These are phyloP conservation scores for Drosophila ustulata DNA, from an alignment of 2,888 invertebrate species.

Conservation along the genomic window DNA sequence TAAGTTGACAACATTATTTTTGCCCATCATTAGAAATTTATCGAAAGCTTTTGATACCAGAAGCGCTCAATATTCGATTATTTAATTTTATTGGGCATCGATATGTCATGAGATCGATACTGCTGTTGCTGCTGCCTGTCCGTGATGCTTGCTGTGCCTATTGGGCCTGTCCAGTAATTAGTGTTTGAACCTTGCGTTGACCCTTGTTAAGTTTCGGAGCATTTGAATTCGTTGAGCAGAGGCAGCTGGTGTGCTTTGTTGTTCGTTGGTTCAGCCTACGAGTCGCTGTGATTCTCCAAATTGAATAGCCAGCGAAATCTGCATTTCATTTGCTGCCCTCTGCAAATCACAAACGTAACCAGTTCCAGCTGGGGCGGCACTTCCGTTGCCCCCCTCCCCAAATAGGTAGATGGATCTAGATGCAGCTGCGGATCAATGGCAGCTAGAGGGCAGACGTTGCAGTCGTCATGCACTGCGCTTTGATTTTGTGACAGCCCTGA, in stretches of 20 bases:
- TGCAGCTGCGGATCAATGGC: constrained; percentile 22
- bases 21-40: not conserved
- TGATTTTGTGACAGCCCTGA: constrained; percentile 2
- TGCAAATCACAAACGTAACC: constrained; percentile 18
- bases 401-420: not conserved
- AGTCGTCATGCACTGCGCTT: constrained; percentile 30
- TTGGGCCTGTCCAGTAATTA: constrained; percentile 19
- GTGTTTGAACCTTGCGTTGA: constrained; percentile 33
- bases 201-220: constrained; percentile 33
- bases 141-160: not conserved
- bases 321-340: constrained; percentile 42
- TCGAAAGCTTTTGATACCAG: constrained; percentile 4
- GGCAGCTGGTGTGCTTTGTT: constrained; percentile 18
- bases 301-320: constrained; percentile 41
- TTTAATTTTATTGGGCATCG: not conserved
- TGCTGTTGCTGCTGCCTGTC: not conserved
- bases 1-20: not conserved
- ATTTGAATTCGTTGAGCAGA: constrained; percentile 22
- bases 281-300: constrained; percentile 27
- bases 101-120: constrained; percentile 1
- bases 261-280: constrained; percentile 21
- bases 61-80: not conserved
- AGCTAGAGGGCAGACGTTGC: constrained; percentile 21
- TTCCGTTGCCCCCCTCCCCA: constrained; percentile 18
- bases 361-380: constrained; percentile 34